These are phyloP conservation scores for Phalacrocorax carbo DNA, from an alignment of 2,113 vertebrate genomes.

Conservation along the genomic window DNA sequence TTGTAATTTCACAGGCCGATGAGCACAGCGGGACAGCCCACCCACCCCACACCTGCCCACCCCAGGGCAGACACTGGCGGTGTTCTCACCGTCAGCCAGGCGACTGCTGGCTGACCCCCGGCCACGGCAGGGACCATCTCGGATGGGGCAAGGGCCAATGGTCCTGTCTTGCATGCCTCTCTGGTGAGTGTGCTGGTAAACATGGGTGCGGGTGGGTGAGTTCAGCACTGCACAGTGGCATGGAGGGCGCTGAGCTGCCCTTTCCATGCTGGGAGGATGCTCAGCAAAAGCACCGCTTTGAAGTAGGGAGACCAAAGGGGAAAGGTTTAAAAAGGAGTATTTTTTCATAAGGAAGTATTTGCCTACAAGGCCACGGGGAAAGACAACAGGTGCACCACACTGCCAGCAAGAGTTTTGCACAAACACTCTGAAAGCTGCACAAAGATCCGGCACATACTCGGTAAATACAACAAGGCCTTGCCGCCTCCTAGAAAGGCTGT, in stretches of 20 bases:
- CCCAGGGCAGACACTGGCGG: not conserved
- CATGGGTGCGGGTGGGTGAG: not conserved
- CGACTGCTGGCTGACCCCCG: not conserved
- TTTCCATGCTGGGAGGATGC: not conserved
- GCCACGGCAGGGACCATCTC: not conserved
- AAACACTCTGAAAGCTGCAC: not conserved
- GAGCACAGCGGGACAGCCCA: not conserved
- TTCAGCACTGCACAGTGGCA: not conserved
- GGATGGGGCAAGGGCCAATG: not conserved
- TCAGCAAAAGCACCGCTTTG: not conserved
- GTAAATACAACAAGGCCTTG: not conserved
- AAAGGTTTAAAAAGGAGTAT: not conserved
- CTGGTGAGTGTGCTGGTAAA: not conserved
- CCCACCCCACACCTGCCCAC: not conserved
- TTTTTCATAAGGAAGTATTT: not conserved
- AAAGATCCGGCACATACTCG: not conserved
- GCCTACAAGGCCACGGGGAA: not conserved
- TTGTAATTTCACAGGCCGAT: not conserved
- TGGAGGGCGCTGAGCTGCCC: not conserved
- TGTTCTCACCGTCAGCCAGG: fast-evolving
- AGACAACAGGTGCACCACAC: not conserved
- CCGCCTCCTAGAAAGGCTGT: not conserved
- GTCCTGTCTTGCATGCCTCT: not conserved
- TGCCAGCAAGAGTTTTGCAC: not conserved
- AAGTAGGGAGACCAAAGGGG: not conserved